These are phyloP conservation scores for Zelostemma sp. DNA, from an alignment of 1,140 invertebrate genomes.

Conservation along the genomic window DNA sequence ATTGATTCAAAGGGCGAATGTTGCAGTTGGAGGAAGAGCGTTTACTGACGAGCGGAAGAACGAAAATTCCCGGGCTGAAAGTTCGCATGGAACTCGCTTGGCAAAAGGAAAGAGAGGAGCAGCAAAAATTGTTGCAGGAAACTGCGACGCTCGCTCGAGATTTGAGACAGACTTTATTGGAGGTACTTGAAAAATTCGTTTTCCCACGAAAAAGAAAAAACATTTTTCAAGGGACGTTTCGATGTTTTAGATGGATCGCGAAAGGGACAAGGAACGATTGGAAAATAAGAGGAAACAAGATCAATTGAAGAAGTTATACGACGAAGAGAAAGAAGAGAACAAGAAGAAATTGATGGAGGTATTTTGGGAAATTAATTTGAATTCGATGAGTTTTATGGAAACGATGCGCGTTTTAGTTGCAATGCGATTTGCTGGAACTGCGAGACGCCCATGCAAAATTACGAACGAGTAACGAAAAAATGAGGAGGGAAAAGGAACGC, in stretches of 20 bases:
- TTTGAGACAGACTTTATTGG: constrained; percentile 86
- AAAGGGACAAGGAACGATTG: constrained; percentile 88
- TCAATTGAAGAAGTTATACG: constrained; percentile 84
- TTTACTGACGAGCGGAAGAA: constrained; percentile 82
- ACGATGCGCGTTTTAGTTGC: constrained; percentile 75
- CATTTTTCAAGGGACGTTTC: background rate
- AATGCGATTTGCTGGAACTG: constrained; percentile 89
- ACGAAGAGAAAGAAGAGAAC: constrained; percentile 91
- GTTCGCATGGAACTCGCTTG: constrained; percentile 93
- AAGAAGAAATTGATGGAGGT: constrained; percentile 84
- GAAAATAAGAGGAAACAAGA: constrained; percentile 88
- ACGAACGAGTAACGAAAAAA: constrained; percentile 91
- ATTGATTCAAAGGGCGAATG: background rate
- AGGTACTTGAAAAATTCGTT: constrained; percentile 69
- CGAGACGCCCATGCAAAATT: constrained; percentile 92
- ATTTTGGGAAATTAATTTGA: background rate
- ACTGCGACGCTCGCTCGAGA: constrained; percentile 92
- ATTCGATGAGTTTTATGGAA: too few species aligned
- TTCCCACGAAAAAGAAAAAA: background rate
- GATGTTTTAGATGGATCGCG: constrained; percentile 79
- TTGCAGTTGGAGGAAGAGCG: constrained; percentile 84
- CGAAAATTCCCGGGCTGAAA: constrained; percentile 86
- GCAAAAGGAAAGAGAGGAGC: constrained; percentile 95
- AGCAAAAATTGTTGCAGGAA: constrained; percentile 89
- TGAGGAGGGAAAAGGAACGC: constrained; percentile 87